Percentiles rank a stretch among this genome's conserved stretches.
These are phyloP conservation scores for Triops longicaudatus DNA, from an alignment of 1,140 invertebrate genomes.

Conservation along the genomic window DNA sequence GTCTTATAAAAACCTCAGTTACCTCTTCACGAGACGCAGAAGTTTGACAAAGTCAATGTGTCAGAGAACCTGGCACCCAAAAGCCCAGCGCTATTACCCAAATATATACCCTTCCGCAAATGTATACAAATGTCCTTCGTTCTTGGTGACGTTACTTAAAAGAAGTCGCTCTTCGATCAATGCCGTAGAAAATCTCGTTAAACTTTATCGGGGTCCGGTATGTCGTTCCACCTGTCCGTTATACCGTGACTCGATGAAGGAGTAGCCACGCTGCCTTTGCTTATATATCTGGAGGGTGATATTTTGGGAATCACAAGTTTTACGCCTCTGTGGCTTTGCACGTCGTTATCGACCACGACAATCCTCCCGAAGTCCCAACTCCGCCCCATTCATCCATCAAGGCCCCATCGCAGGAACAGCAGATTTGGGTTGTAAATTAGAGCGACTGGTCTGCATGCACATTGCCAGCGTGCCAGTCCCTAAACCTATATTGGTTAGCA, in stretches of 20 bases:
- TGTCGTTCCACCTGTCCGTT: neutral
- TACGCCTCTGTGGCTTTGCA: slow-evolving; percentile 4
- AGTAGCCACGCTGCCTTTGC: neutral
- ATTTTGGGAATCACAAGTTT: slow-evolving; percentile 3
- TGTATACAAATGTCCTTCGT: too few relatives aligned
- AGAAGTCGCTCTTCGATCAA: neutral
- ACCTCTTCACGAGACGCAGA: neutral
- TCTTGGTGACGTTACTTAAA: neutral
- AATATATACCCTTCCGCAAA: too few relatives aligned
- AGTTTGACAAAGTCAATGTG: neutral
- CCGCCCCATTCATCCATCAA: slow-evolving; percentile 10
- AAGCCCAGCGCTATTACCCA: neutral
- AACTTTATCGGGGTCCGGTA: neutral
- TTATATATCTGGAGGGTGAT: neutral
- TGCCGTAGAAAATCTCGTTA: slow-evolving; percentile 12
- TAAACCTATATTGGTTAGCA: neutral
- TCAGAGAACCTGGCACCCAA: neutral
- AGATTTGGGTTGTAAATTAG: slow-evolving; percentile 8
- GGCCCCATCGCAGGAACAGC: slow-evolving; percentile 11
- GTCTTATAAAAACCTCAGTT: neutral
- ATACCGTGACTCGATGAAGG: neutral
- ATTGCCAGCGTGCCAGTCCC: neutral
- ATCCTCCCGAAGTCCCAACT: neutral
- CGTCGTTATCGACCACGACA: slow-evolving; percentile 10
- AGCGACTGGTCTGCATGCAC: slow-evolving; percentile 13